phyloP scores from a whole-genome alignment of 2,888 invertebrate genomes.

The Chaetogeoica ovagalla region DNA sequence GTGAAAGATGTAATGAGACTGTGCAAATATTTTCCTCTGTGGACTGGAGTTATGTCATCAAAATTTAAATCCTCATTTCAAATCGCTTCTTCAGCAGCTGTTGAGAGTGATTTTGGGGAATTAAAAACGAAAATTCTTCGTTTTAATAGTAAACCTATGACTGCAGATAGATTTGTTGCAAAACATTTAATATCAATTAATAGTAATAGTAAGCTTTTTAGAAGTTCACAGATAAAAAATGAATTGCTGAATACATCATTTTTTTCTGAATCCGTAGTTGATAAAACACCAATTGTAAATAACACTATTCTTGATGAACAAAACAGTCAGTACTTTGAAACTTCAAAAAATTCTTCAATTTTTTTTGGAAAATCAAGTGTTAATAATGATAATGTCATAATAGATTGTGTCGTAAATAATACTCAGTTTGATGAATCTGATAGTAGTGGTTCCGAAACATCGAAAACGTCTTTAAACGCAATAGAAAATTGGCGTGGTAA shows the following conservation, averaged over 20 bases:
- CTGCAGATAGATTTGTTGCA: background rate
- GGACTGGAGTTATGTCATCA: background rate
- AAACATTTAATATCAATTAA: constrained; percentile 8
- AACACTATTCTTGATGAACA: too few species aligned
- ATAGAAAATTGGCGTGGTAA: constrained; percentile 5
- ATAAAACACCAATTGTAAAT: too few species aligned
- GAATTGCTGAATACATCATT: background rate
- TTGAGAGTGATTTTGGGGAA: constrained; percentile 22
- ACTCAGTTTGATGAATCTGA: too few species aligned
- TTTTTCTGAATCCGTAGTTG: too few species aligned
- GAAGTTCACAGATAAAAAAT: background rate
- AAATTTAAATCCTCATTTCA: background rate
- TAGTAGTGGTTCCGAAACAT: background rate
- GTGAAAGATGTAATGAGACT: background rate
- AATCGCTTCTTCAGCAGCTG: constrained; percentile 8
- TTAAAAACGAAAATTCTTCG: background rate
- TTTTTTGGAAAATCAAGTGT: too few species aligned
- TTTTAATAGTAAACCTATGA: constrained; percentile 1
- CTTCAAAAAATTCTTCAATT: too few species aligned
- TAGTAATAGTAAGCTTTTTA: constrained; percentile 2
- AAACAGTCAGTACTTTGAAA: too few species aligned
- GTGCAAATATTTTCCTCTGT: constrained; percentile 16
- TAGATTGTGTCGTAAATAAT: too few species aligned
- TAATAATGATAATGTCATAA: too few species aligned
- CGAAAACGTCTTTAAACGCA: background rate